These are phyloP conservation scores for Barbus barbus DNA, from an alignment of 2,113 vertebrate genomes.

Conservation along the genomic window DNA sequence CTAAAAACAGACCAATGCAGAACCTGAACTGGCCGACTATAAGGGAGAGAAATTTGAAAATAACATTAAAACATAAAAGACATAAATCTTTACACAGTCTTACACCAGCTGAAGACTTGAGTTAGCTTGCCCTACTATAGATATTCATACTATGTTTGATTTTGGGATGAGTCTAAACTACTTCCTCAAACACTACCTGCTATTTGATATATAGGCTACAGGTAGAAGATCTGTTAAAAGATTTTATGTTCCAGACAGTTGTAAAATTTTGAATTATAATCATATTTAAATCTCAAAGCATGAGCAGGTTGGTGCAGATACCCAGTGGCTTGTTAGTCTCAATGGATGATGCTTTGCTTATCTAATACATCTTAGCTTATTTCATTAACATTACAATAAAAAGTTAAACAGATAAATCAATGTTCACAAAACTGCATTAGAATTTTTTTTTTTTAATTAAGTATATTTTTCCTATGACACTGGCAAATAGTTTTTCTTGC, in stretches of 20 bases:
- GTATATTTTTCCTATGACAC: too few species aligned
- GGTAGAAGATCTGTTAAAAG: neutral
- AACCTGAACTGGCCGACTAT: neutral
- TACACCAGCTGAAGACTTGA: neutral
- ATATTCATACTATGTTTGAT: neutral
- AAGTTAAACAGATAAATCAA: too few species aligned
- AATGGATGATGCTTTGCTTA: neutral
- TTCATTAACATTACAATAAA: neutral
- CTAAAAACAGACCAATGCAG: conserved; percentile 15
- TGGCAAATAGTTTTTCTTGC: too few species aligned
- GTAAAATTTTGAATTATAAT: neutral
- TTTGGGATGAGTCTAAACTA: neutral
- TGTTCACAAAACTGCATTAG: too few species aligned
- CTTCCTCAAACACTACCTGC: neutral
- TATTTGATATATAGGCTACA: neutral
- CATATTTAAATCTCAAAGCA: neutral
- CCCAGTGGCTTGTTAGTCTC: neutral
- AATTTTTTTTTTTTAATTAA: too few species aligned
- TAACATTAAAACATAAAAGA: neutral
- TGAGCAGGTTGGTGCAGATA: neutral
- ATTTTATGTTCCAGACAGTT: neutral
- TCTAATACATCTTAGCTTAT: neutral
- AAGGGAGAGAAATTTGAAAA: neutral
- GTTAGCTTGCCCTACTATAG: neutral
- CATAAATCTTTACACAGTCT: neutral